Conservation (phyloP, 2,113 vertebrate species). For the Labeo catla region DNA sequence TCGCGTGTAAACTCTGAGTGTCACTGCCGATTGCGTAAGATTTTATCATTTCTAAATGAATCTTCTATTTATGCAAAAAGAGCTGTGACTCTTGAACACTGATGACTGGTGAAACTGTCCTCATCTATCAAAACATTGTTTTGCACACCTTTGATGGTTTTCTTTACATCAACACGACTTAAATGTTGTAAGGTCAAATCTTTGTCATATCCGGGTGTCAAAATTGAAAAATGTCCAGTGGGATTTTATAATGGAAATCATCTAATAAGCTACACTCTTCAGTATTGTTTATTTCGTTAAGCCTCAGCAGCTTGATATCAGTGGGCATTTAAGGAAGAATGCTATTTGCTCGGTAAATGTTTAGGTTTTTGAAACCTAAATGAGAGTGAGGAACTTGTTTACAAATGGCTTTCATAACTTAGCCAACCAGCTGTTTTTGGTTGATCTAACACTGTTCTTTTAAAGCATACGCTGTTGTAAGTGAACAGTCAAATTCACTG, state of each 20-base stretch:
- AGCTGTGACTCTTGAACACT: neutral
- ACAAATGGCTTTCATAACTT: conserved; percentile 6
- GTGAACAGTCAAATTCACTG: neutral
- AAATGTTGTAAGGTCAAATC: neutral
- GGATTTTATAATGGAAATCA: neutral
- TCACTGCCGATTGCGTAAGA: neutral
- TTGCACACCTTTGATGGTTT: neutral
- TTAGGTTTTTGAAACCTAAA: neutral
- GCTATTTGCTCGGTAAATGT: neutral
- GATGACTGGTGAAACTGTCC: neutral
- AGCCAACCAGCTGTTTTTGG: neutral
- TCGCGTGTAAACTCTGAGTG: neutral
- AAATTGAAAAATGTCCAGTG: neutral
- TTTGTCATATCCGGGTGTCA: neutral
- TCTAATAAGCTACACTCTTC: neutral
- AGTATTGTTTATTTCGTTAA: neutral
- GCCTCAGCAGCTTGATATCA: neutral
- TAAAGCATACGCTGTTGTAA: neutral
- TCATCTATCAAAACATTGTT: neutral
- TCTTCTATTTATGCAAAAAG: conserved; percentile 2
- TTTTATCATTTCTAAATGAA: neutral
- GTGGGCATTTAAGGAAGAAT: neutral
- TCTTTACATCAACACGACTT: neutral
- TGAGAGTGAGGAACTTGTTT: neutral
- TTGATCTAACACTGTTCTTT: neutral